A percentile compares a stretch with the other conserved stretches of the same genome.
phyloP scores from a whole-genome alignment of 2,797 vertebrate species.

The Gymnodraco acuticeps region DNA sequence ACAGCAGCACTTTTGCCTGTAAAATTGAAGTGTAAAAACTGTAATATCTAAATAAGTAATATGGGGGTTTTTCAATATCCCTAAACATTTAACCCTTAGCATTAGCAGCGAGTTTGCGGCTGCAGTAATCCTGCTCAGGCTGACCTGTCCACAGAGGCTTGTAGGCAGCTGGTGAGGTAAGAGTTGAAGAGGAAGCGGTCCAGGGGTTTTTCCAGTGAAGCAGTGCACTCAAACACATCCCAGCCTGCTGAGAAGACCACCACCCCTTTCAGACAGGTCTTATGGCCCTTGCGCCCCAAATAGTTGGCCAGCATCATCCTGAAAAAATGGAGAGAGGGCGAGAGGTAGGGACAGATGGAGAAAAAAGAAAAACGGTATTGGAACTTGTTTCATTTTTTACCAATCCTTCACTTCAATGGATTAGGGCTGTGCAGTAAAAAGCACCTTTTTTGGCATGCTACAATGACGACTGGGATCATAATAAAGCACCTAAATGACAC shows the following conservation, averaged over 20 bases:
- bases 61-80: slow-evolving; percentile 16
- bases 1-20: background rate
- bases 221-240: slow-evolving; percentile 97
- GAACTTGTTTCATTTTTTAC: slow-evolving; percentile 52
- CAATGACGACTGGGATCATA: slow-evolving; percentile 1
- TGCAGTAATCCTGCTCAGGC: slow-evolving; percentile 47
- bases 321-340: slow-evolving; percentile 35
- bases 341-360: slow-evolving; percentile 19
- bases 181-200: slow-evolving; percentile 99
- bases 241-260: slow-evolving; percentile 97
- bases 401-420: slow-evolving; percentile 54
- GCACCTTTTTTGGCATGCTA: slow-evolving; percentile 36
- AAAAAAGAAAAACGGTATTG: slow-evolving; percentile 29
- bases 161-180: slow-evolving; percentile 98
- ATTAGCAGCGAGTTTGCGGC: slow-evolving; percentile 35
- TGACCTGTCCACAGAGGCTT: slow-evolving; percentile 95
- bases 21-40: background rate
- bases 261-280: slow-evolving; percentile 94
- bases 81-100: background rate
- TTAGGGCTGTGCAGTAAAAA: slow-evolving; percentile 52
- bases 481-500: background rate
- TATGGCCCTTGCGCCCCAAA: slow-evolving; percentile 91
- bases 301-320: slow-evolving; percentile 99
- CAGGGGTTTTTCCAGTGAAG: slow-evolving; percentile 95
- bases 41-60: background rate